Base-by-base conservation (phyloP, 2,888 invertebrate genomes). In the Pilophorus perplexus region DNA sequence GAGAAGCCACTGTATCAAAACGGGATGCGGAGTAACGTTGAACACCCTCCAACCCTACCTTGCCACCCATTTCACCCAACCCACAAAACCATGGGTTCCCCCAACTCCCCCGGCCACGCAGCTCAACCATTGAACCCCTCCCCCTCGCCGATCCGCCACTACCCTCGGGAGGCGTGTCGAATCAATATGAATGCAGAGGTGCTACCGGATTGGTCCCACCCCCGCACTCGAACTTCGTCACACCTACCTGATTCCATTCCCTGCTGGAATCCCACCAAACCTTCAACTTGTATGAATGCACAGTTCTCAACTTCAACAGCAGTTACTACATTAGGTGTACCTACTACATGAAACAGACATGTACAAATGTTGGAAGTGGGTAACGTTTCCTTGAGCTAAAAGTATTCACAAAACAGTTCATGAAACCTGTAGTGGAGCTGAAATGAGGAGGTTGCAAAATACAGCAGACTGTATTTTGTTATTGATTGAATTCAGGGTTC, bases 161-260 rank as follows among this genome's bases (percentile, higher is more conserved):
- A 23, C 25, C 23, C 48, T 14, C 52, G 33, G 62, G 62, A 62
- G 62, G 62, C 62, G 62, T 62, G 62, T 46, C 50, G 62, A 62
- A 62, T 62, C 62, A 50, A 62, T 62, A 62, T 50, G 62, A 62
- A 62, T 62, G 59, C 59, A 22, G 59, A 42, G 59, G 59, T 59
- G 52, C 52, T 28, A 16, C 52, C 27, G 52, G 52, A 52, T 52
- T 52, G 42, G 59, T 42, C 59, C 59, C 59, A 42, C 59, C 59
- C 59, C 42, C n/a, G n/a, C n/a, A n/a, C n/a, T n/a, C n/a, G n/a
- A n/a, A n/a, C n/a, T 33, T 14, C 23, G 42, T 25, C 42, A 40
- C 38, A 42, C 59, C 59, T 59, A 59, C 59, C 59, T 59, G 42
- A 42, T 16, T 6, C 55, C 55, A 16, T 16, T 55, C 37, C 37